Conservation (phyloP, 2,888 invertebrate genomes). For the Rhodophaea formosa region DNA sequence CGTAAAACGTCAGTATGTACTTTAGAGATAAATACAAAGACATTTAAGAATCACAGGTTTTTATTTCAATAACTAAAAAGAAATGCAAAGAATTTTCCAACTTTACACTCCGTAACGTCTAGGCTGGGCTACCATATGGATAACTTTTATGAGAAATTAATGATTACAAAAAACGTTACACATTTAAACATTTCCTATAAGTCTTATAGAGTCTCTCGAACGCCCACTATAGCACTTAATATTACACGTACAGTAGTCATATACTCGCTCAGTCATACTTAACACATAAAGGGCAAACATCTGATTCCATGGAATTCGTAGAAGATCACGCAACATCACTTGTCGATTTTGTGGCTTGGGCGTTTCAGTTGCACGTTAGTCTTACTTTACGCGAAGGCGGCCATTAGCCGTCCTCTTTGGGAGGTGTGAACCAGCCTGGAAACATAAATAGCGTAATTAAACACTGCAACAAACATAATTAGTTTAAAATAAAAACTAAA, state of each 20-base stretch:
- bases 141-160: conserved; percentile 73
- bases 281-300: conserved; percentile 45
- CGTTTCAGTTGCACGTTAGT: conserved; percentile 66
- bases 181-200: conserved; percentile 78
- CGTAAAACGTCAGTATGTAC: not conserved
- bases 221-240: conserved; percentile 75
- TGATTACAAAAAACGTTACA: conserved; percentile 80
- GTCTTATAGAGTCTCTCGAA: conserved; percentile 76
- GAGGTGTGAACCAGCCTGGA: conserved; percentile 94
- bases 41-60: conserved; percentile 75
- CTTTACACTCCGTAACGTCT: conserved; percentile 77
- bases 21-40: conserved; percentile 34
- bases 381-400: conserved; percentile 49
- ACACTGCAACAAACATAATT: too few species aligned
- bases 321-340: conserved; percentile 54
- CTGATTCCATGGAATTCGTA: conserved; percentile 51
- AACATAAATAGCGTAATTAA: conserved; percentile 34
- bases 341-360: conserved; percentile 57
- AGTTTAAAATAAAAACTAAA: too few species aligned
- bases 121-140: conserved; percentile 67
- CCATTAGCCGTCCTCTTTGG: conserved; percentile 93
- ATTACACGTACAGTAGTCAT: conserved; percentile 56
- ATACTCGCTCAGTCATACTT: conserved; percentile 50
- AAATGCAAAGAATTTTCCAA: conserved; percentile 76
- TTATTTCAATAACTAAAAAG: conserved; percentile 77